A percentile compares a stretch with the other conserved stretches of the same genome.
Evolutionary conservation across 2,113 vertebrate genomes (phyloP).

Genomic region (Podarcis cretensis): DNA sequence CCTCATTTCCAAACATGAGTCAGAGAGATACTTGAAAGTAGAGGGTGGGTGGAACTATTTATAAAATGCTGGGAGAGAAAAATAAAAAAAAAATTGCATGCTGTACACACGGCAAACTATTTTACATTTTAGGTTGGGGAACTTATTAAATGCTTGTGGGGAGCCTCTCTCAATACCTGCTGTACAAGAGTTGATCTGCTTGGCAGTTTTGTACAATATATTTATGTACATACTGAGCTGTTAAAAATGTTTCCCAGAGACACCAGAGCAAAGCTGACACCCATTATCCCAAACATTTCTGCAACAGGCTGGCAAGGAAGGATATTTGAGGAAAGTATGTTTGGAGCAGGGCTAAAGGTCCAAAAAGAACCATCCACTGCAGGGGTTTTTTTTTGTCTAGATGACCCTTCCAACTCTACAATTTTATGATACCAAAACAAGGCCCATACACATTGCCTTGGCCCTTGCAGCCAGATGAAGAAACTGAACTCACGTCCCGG

Average conservation of each 20-base stretch:
- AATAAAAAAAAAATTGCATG: slow-evolving; percentile 63
- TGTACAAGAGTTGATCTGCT: background rate
- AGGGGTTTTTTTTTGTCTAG: too few relatives aligned
- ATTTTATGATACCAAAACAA: too few relatives aligned
- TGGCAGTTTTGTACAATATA: background rate
- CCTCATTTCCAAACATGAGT: slow-evolving; percentile 70
- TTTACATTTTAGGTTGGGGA: slow-evolving; percentile 58
- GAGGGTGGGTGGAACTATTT: slow-evolving; percentile 71
- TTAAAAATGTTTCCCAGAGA: slow-evolving; percentile 4
- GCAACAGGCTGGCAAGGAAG: background rate
- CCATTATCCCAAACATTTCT: slow-evolving; percentile 7
- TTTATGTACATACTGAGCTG: slow-evolving; percentile 23
- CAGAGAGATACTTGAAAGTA: slow-evolving; percentile 70
- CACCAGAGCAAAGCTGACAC: background rate
- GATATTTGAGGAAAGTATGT: slow-evolving; percentile 25
- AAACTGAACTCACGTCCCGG: too few relatives aligned
- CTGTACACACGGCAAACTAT: slow-evolving; percentile 58
- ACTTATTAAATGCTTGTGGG: background rate
- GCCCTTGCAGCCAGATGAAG: too few relatives aligned
- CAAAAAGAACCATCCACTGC: too few relatives aligned
- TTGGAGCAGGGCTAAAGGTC: background rate
- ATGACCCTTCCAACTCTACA: too few relatives aligned
- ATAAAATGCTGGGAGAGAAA: slow-evolving; percentile 65
- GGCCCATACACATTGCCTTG: too few relatives aligned
- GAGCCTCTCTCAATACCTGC: too few relatives aligned